A percentile compares a stretch with the other conserved stretches of the same genome.
phyloP scores from a whole-genome alignment of 2,797 vertebrate genomes.

The Macrochelys suwanniensis region DNA sequence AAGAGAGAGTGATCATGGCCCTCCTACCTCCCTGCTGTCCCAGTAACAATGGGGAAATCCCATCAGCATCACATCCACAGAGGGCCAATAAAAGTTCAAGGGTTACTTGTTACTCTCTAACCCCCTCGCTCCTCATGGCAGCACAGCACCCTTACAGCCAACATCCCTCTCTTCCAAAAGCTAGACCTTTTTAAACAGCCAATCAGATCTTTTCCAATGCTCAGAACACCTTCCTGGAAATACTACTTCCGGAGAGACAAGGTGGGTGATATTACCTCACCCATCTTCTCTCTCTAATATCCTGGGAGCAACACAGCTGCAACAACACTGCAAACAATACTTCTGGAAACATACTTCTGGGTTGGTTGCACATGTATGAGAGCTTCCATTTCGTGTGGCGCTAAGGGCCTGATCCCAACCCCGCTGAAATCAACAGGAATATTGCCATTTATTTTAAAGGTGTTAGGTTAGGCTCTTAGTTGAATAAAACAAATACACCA shows the following conservation, averaged over 20 bases:
- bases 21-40: background rate
- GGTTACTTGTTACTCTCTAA: background rate
- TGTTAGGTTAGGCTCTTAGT: background rate
- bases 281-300: background rate
- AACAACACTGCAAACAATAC: background rate
- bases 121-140: background rate
- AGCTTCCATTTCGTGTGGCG: background rate
- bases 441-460: background rate
- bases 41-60: background rate
- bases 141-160: background rate
- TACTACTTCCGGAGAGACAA: background rate
- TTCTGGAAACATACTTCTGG: background rate
- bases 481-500: background rate
- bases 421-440: background rate
- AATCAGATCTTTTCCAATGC: background rate
- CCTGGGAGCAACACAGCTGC: background rate
- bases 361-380: background rate
- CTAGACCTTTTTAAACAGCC: background rate
- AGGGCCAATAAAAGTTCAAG: fast-evolving
- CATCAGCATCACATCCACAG: background rate
- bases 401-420: background rate
- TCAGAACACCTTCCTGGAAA: background rate
- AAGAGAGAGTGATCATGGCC: background rate
- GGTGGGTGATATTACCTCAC: background rate
- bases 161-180: background rate